phyloP scores from a whole-genome alignment of 2,797 vertebrate species.

The Etheostoma perlongum region DNA sequence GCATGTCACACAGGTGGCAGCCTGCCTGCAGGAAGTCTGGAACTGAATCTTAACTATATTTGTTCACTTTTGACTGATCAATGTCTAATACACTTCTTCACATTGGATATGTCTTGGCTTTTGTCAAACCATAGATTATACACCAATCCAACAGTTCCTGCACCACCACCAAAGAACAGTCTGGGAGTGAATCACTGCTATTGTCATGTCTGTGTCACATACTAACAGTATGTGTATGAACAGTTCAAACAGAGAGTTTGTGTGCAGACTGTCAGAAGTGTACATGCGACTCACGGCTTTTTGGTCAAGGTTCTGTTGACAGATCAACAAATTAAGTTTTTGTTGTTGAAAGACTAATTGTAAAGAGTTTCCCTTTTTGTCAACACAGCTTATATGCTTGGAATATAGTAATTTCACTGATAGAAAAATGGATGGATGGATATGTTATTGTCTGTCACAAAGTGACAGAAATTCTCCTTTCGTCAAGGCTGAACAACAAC shows the following conservation, averaged over 20 bases:
- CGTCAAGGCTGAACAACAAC: no score
- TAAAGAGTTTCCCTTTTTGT: not conserved
- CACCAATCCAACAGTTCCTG: conserved; percentile 11
- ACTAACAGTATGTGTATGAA: not conserved
- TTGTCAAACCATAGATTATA: conserved; percentile 43
- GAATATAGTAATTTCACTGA: not conserved
- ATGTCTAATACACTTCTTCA: conserved; percentile 46
- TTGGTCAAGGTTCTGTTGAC: not conserved
- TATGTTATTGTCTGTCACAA: no score
- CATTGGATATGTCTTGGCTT: conserved; percentile 36
- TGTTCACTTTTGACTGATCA: conserved; percentile 33
- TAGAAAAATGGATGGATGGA: no score
- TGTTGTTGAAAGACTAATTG: not conserved
- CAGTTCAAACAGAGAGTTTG: not conserved
- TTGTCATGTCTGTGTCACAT: not conserved
- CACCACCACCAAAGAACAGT: conserved; percentile 14
- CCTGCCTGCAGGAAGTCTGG: conserved; percentile 9
- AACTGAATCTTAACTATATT: conserved; percentile 16
- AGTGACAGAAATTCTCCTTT: no score
- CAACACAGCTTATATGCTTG: not conserved
- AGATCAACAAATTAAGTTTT: not conserved
- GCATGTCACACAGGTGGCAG: conserved; percentile 24
- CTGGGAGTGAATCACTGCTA: not conserved
- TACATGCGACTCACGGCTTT: not conserved
- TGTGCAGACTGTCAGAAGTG: not conserved